These are phyloP conservation scores for Bradypodion pumilum DNA, from an alignment of 2,797 vertebrate genomes.

Conservation along the genomic window DNA sequence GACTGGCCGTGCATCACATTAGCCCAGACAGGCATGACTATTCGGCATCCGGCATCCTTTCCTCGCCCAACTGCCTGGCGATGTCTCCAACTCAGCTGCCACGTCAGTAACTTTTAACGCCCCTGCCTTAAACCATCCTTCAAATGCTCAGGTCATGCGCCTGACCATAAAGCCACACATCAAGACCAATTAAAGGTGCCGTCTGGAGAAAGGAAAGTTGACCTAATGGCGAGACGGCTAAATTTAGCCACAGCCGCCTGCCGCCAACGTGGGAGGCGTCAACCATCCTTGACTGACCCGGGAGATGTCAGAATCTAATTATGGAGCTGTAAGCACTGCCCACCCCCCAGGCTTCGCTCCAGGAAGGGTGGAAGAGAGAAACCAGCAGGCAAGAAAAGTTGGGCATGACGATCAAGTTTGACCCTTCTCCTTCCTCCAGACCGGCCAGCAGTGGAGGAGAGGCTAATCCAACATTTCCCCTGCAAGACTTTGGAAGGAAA, in stretches of 20 bases:
- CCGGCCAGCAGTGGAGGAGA: no score
- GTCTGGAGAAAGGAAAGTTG: conserved; percentile 52
- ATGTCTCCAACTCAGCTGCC: not conserved
- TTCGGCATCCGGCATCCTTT: accelerated
- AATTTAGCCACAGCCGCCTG: conserved; percentile 53
- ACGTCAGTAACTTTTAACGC: conserved; percentile 20
- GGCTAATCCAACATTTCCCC: not conserved
- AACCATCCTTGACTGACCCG: conserved; percentile 45
- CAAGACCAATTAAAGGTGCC: conserved; percentile 65
- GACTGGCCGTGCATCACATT: not conserved
- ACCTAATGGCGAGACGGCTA: conserved; percentile 65
- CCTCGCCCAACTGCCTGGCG: not conserved
- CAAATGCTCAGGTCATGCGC: no score
- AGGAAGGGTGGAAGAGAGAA: not conserved
- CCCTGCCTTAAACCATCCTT: conserved; percentile 38
- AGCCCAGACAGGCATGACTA: not conserved
- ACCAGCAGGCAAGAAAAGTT: not conserved
- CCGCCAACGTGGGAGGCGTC: conserved; percentile 30
- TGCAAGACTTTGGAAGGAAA: not conserved
- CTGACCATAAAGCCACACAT: conserved; percentile 1
- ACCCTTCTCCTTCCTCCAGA: not conserved
- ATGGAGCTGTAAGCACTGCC: not conserved
- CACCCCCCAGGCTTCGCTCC: not conserved
- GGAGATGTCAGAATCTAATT: conserved; percentile 56
- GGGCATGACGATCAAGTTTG: not conserved